A percentile compares a stretch with the other conserved stretches of the same genome.
phyloP scores from a whole-genome alignment of 2,797 vertebrate species.

The Streptopelia turtur region DNA sequence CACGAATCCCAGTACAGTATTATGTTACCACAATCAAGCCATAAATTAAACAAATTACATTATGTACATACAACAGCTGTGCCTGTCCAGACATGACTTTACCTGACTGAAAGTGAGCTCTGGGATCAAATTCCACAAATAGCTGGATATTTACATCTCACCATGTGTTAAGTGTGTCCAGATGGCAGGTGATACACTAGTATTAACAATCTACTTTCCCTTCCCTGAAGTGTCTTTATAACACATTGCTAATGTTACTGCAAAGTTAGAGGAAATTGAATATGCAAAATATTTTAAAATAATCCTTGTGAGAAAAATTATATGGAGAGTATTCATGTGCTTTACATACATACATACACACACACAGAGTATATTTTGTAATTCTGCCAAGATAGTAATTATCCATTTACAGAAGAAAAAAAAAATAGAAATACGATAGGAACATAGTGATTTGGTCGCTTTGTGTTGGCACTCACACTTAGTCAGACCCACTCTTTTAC shows the following conservation, averaged over 20 bases:
- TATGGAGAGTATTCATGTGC: neutral
- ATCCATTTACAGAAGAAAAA: neutral
- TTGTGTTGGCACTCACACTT: neutral
- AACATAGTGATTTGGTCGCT: neutral
- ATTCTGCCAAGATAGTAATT: neutral
- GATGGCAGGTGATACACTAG: slow-evolving; percentile 47
- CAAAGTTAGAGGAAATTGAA: slow-evolving; percentile 14
- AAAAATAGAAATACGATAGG: neutral
- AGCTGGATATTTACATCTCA: slow-evolving; percentile 50
- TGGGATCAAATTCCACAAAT: slow-evolving; percentile 59
- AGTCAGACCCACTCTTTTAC: neutral
- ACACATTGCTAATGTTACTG: neutral
- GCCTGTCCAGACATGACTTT: slow-evolving; percentile 56
- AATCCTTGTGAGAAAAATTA: neutral
- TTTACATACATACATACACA: neutral
- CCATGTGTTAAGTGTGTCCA: slow-evolving; percentile 63
- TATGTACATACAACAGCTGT: slow-evolving; percentile 59
- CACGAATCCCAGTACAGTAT: neutral
- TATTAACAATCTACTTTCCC: slow-evolving; percentile 35
- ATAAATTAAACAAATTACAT: slow-evolving; percentile 38
- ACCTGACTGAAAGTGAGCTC: slow-evolving; percentile 52
- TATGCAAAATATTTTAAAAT: slow-evolving; percentile 32
- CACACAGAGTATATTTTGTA: neutral
- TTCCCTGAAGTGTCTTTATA: slow-evolving; percentile 48
- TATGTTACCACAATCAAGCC: slow-evolving; percentile 2